Evolutionary conservation across 2,113 vertebrate genomes (phyloP).

Genomic region (Protobothrops flavoviridis): DNA sequence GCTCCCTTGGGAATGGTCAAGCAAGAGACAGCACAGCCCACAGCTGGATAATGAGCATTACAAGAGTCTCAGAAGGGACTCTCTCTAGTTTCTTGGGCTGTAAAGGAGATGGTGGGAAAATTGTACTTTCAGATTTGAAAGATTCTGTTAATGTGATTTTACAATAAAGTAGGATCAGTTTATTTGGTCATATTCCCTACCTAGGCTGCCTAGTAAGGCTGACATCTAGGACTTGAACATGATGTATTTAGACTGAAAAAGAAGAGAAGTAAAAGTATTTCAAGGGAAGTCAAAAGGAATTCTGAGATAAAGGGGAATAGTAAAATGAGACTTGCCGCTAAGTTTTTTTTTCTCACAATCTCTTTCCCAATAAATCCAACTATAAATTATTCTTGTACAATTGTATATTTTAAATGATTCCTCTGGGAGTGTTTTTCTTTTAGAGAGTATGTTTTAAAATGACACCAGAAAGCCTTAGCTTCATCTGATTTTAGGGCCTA

Average conservation of each 20-base stretch:
- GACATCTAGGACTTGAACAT: neutral
- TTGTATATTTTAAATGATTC: constrained; percentile 10
- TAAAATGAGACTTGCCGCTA: neutral
- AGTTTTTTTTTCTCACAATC: fast-evolving
- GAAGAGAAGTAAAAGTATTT: neutral
- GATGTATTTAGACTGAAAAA: neutral
- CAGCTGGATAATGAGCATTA: no score
- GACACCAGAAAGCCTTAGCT: constrained; percentile 20
- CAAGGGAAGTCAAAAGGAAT: neutral
- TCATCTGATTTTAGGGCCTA: constrained; percentile 60
- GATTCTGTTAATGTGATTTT: no score
- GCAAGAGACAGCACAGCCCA: no score
- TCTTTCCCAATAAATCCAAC: neutral
- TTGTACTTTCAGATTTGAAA: no score
- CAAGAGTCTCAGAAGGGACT: no score
- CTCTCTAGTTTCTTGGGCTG: no score
- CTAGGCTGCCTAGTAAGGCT: no score
- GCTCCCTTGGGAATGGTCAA: no score
- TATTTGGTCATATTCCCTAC: no score
- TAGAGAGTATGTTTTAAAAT: neutral
- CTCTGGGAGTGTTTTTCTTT: neutral
- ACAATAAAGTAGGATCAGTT: no score
- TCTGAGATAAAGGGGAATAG: neutral
- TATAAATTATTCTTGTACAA: constrained; percentile 13
- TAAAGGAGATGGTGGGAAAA: no score